A percentile compares a stretch with the other conserved stretches of the same genome.
phyloP scores from a whole-genome alignment of 1,140 invertebrate species.

The Radopholus similis region DNA sequence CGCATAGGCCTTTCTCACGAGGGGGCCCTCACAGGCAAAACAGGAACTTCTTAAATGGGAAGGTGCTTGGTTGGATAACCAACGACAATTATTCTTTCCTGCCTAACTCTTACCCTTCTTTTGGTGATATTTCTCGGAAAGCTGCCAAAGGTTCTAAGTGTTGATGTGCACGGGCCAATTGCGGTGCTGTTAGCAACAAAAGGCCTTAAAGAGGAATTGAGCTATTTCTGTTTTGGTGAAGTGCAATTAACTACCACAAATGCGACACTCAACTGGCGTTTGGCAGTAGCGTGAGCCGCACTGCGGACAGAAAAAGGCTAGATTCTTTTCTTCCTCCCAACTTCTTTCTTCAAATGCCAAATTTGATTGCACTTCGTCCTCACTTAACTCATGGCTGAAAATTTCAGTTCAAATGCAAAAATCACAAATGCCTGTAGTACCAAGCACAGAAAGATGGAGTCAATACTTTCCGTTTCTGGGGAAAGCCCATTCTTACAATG shows the following conservation, averaged over 20 bases:
- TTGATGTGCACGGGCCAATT: constrained; percentile 35
- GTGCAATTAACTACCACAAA: constrained; percentile 21
- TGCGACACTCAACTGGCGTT: constrained; percentile 28
- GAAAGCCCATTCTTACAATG: constrained; percentile 31
- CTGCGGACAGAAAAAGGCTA: constrained; percentile 25
- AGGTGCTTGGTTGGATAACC: background rate
- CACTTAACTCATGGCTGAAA: constrained; percentile 24
- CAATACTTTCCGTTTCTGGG: background rate
- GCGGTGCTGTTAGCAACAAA: constrained; percentile 26
- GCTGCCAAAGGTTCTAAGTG: constrained; percentile 25
- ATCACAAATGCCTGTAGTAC: constrained; percentile 2
- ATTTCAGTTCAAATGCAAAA: background rate
- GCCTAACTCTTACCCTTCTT: background rate
- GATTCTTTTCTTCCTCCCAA: background rate
- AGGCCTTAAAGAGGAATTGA: background rate
- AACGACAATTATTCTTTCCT: constrained; percentile 4
- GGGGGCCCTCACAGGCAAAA: constrained; percentile 24
- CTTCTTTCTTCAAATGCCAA: background rate
- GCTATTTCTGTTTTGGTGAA: background rate
- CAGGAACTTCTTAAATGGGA: background rate
- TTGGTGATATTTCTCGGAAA: constrained; percentile 1
- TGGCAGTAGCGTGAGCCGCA: constrained; percentile 29
- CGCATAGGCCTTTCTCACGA: constrained; percentile 14
- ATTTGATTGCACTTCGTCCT: background rate
- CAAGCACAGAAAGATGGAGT: constrained; percentile 28